Base-by-base conservation (phyloP, 2,113 vertebrate species). In the Colinus virginianus region DNA sequence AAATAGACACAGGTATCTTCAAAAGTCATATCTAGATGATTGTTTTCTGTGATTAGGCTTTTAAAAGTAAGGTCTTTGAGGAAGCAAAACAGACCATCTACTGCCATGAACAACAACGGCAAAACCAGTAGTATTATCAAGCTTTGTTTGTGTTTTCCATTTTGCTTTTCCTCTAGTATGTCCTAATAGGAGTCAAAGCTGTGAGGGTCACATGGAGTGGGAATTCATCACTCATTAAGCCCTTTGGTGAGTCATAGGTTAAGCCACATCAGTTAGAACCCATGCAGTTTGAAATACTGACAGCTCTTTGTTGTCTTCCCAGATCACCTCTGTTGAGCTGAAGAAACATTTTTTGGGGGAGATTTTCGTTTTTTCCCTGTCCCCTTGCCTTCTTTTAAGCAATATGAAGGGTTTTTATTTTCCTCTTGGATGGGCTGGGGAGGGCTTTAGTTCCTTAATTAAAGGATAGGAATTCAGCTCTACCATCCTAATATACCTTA, bases 191-290 rank as follows among this genome's bases (percentile, higher is more conserved):
- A 18, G 22, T 48, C 22, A 36, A 19, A 45, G 45, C 16, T 16
- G 26, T 2, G 6, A 11, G 17, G n/a, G 4, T 3, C 12, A 2
- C 6, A 18, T 38, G 30, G 11, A 11, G 5, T 55, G 38, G 26
- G 6, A 32, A 74, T 49, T 63, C n/a, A 74, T 15, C 10, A 9
- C 42, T 55, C 46, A 18, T 30, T 58, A 28, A n/a, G 32, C 36
- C 13, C 30, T 0, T 49, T 26, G 53, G 9, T 30, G 20, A 56
- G 55, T 32, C 18, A 56, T 19, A 20, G 56, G n/a, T 19, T 76
- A 48, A 83, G 2, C 53, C 32, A 8, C 19, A 5, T 42, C 23
- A 32, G 5, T 48, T 78, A 20, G 2, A 66, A 77, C 25, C 26
- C 11, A 66, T 26, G 15, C 40, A 9, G 5, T 82, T 87, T 76